phyloP scores from a whole-genome alignment of 2,888 invertebrate species.

The Lampropteryx suffumata region DNA sequence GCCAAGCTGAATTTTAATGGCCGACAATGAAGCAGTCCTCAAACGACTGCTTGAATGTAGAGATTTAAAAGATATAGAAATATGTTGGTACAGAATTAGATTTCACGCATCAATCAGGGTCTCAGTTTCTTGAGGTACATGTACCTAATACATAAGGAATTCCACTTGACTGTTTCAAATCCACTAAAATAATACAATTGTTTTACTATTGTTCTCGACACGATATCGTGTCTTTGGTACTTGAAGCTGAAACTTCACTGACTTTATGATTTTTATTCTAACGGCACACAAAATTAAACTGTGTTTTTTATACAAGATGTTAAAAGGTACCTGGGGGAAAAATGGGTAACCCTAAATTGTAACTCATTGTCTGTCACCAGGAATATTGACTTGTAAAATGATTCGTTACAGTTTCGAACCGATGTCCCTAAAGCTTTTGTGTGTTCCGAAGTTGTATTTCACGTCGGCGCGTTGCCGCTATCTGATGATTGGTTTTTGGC shows the following conservation, averaged over 20 bases:
- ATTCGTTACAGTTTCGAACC: constrained; percentile 30
- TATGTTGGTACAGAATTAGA: constrained; percentile 1
- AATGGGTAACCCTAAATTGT: not conserved
- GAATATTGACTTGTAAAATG: constrained; percentile 26
- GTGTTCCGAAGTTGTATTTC: constrained; percentile 76
- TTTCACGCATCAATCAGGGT: not conserved
- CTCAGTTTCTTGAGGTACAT: not conserved
- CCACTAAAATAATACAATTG: too few relatives aligned
- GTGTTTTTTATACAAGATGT: too few relatives aligned
- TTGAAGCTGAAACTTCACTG: too few relatives aligned
- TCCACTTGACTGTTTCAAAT: too few relatives aligned
- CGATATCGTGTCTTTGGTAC: too few relatives aligned
- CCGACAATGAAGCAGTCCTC: constrained; percentile 38
- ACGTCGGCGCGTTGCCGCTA: constrained; percentile 75
- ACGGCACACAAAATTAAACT: too few relatives aligned
- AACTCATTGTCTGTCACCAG: constrained; percentile 19
- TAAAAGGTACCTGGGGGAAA: not conserved
- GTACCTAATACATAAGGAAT: too few relatives aligned
- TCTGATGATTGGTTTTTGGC: constrained; percentile 84
- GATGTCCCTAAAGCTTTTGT: constrained; percentile 57
- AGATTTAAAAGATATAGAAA: constrained; percentile 22
- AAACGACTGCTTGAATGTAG: constrained; percentile 21
- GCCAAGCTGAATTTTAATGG: constrained; percentile 46
- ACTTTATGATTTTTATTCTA: too few relatives aligned
- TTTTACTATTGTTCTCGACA: too few relatives aligned